Evolutionary conservation across 2,113 vertebrate genomes (phyloP), one percentile per base, ranked within the genome.

Genomic region (Cyphomyrus discorhynchus): DNA sequence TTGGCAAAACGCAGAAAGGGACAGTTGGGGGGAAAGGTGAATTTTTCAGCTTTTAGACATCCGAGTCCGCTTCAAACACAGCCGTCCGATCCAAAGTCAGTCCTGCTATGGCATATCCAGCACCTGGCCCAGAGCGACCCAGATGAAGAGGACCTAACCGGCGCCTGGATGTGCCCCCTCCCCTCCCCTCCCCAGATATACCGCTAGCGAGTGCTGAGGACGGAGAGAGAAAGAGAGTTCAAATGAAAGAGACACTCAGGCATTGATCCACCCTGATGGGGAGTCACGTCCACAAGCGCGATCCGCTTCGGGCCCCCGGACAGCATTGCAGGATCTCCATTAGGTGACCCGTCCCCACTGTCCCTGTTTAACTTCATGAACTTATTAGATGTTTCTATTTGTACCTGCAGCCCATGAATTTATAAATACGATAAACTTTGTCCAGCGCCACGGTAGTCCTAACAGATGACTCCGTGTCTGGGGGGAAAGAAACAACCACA

Each of bases 141-240:
- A n/a, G 45, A 45, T 84, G 82, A 24, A 84, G 82, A 80, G 82
- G 77, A 17, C 46, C 42, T 46, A 84, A 46, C 42, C 82, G 82
- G 82, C 82, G 82, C 24, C 82, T 84, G 82, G 42, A 45, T 84
- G 82, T 84, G 82, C 45, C 82, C 82, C 82, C 82, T 46, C 82
- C 82, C 82, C 82, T 46, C 82, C 82, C 42, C 82, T 42, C 42
- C 39, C 35, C 39, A 45, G 35, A 82, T 82, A 82, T 45, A 82
- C 19, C 8, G 77, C 77, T 82, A 45, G 39, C 3, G 77, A 82
- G 77, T 24, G 82, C 82, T 27, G 82, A 84, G 82, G 82, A 84
- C 82, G 42, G 82, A 84, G 80, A 83, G 80, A 84, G 42, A 84
- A 47, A 45, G 82, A 84, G 82, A 45, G 80, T 83, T 84, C 82